Base-by-base conservation (phyloP, 2,888 invertebrate genomes). In the Seladonia tumulorum region DNA sequence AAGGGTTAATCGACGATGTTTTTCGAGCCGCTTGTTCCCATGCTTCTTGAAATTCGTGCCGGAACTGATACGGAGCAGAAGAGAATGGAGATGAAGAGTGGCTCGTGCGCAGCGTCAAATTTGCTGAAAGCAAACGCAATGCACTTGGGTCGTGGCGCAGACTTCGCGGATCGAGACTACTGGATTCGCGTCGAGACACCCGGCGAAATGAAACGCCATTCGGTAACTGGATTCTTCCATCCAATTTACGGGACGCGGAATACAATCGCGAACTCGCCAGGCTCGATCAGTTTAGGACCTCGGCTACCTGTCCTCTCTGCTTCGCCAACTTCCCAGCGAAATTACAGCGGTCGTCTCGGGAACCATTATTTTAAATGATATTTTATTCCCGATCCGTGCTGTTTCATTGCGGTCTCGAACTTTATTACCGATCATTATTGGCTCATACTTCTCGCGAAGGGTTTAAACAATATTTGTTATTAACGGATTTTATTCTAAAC, bases 121-220 rank as follows among this genome's bases (percentile, higher is more conserved):
- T 66, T 49, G 66, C 45, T 12, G 45, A 49, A 45, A 74, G 66
- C 45, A 22, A 73, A 74, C 29, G 53, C 82, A 82, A 79, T 82
- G 57, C 79, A 78, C 73, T 82, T 78, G 39, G 35, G 16, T 49
- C 39, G 39, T 47, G 35, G 29, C 72, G 22, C 49, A 29, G 42
- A n/a, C 39, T 39, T 45, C n/a, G 8, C n/a, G 42, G 47, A 68
- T 74, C 68, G 57, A 82, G 49, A 47, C 47, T 76, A 22, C 53
- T 53, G 76, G 76, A 47, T 25, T 47, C n/a, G 8, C 60, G 45
- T 76, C 81, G 72, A 66, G 71, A 57, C 47, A 53, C 57, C 72
- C 68, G 49, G 47, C 25, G 70, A 71, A 79, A 82, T 57, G 72
- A 39, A 82, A 79, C 35, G 45, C 29, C 45, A 35, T 29, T 79